Conservation (phyloP, 2,888 invertebrate genomes). For the Cantharis lateralis region DNA sequence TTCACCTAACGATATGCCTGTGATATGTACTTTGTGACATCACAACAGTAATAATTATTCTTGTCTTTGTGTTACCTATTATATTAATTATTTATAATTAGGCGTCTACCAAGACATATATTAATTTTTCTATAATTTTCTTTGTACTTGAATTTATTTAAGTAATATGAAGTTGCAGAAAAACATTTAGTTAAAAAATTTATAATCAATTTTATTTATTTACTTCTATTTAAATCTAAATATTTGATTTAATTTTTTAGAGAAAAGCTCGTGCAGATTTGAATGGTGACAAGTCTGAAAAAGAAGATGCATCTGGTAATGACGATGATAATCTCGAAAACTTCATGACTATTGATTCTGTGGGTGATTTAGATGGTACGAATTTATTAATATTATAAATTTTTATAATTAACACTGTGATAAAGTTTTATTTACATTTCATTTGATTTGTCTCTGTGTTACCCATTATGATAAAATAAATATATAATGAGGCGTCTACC, state of each 20-base stretch:
- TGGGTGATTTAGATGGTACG: constrained; percentile 81
- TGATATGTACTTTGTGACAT: no score
- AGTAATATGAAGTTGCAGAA: not conserved
- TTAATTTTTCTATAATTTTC: constrained; percentile 27
- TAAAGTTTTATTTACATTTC: not conserved
- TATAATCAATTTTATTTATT: not conserved
- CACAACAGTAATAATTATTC: not conserved
- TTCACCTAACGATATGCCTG: no score
- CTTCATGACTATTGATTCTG: constrained; percentile 87
- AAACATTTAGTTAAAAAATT: not conserved
- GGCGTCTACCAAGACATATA: constrained; percentile 37
- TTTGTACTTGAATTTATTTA: not conserved
- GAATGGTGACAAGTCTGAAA: constrained; percentile 50
- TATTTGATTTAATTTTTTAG: constrained; percentile 49
- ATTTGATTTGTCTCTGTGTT: constrained; percentile 37
- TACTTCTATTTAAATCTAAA: not conserved
- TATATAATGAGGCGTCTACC: constrained; percentile 35
- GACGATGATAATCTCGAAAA: constrained; percentile 78
- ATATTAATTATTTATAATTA: constrained; percentile 31
- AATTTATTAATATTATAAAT: constrained; percentile 2
- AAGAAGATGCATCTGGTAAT: constrained; percentile 64
- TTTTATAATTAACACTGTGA: not conserved
- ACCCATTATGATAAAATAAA: constrained; percentile 31
- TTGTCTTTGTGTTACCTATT: constrained; percentile 39
- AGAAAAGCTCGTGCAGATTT: constrained; percentile 59